Conservation (phyloP, 2,797 vertebrate genomes). For the Tachyglossus aculeatus region DNA sequence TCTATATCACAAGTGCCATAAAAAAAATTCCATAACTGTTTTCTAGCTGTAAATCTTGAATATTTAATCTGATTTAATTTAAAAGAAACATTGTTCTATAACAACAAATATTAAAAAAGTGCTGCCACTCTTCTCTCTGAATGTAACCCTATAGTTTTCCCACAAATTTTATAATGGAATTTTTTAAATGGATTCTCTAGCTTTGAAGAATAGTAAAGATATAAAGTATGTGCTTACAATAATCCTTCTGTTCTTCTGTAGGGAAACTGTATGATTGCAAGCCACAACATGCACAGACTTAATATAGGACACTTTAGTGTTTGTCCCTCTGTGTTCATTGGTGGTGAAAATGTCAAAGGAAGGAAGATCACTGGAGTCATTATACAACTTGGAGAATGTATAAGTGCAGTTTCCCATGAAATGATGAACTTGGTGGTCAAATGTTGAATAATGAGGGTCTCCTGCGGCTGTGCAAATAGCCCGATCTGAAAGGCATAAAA, state of each 20-base stretch:
- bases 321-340: slow-evolving; percentile 84
- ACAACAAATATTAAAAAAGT: no score
- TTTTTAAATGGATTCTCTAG: no score
- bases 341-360: slow-evolving; percentile 83
- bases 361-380: slow-evolving; percentile 66
- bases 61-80: no score
- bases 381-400: slow-evolving; percentile 81
- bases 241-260: slow-evolving; percentile 81
- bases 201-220: no score
- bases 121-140: no score
- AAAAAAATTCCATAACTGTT: no score
- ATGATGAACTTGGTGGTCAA: slow-evolving; percentile 80
- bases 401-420: slow-evolving; percentile 92
- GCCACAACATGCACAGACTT: slow-evolving; percentile 79
- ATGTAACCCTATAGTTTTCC: no score
- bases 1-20: no score
- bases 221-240: slow-evolving; percentile 76
- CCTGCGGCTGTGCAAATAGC: slow-evolving; percentile 85
- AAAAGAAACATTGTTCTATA: no score
- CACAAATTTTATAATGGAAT: no score
- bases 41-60: no score
- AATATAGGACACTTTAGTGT: slow-evolving; percentile 84
- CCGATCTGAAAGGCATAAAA: slow-evolving; percentile 31
- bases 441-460: slow-evolving; percentile 88
- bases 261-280: slow-evolving; percentile 66